Percentiles rank a stretch among this genome's conserved stretches.
These are phyloP conservation scores for Enteromius paludinosus DNA, from an alignment of 2,797 vertebrate genomes.

Conservation along the genomic window DNA sequence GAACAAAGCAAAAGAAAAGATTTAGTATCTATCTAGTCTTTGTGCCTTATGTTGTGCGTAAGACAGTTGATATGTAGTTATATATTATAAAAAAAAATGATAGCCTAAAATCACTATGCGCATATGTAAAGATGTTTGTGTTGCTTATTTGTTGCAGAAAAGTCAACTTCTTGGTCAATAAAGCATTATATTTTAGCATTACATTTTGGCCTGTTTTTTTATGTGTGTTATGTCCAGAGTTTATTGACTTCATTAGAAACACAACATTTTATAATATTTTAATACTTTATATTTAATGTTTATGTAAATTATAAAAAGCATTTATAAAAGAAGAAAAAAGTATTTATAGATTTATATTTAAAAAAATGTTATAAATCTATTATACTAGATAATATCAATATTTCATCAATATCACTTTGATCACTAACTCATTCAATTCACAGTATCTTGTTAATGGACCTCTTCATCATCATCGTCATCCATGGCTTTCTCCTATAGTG, in stretches of 20 bases:
- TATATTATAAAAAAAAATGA: not conserved
- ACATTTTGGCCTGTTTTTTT: not conserved
- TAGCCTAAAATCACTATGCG: not conserved
- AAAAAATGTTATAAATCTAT: not conserved
- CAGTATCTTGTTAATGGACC: conserved; percentile 39
- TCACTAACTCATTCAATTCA: not conserved
- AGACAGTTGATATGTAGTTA: not conserved
- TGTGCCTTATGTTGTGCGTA: conserved; percentile 26
- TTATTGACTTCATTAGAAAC: not conserved
- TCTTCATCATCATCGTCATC: conserved; percentile 51
- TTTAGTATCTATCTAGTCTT: conserved; percentile 3
- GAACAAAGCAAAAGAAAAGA: not conserved
- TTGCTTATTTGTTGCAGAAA: conserved; percentile 26
- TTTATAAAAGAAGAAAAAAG: not conserved
- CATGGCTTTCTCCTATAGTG: conserved; percentile 59
- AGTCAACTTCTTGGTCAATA: conserved; percentile 45
- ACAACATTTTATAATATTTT: not conserved
- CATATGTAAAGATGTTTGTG: conserved; percentile 29
- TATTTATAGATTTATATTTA: not conserved
- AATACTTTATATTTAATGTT: not conserved
- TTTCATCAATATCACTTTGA: not conserved
- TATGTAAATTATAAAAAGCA: not conserved
- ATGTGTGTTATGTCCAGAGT: not conserved
- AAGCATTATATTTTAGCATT: conserved; percentile 55
- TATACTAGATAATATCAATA: not conserved